A percentile compares a stretch with the other conserved stretches of the same genome.
Conservation (phyloP, 2,113 vertebrate genomes). For the Brachyhypopomus occidentalis region DNA sequence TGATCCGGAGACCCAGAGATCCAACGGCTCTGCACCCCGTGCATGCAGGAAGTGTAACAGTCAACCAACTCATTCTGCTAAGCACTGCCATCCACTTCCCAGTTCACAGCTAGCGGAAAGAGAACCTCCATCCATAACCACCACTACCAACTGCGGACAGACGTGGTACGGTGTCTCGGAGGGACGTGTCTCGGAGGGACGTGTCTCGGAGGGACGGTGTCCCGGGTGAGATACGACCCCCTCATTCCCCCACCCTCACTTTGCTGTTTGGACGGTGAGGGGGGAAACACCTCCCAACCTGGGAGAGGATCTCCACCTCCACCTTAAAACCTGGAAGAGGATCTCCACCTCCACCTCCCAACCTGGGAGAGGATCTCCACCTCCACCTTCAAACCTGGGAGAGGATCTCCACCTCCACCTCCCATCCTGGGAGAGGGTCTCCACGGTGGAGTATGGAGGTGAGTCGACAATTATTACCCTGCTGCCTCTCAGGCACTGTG, state of each 20-base stretch:
- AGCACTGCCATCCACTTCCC: neutral
- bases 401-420: too few relatives aligned
- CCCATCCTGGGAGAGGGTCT: too few relatives aligned
- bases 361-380: too few relatives aligned
- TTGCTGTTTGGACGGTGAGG: constrained; percentile 62
- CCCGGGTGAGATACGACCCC: constrained; percentile 47
- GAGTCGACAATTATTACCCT: constrained; percentile 9
- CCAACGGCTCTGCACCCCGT: constrained; percentile 32
- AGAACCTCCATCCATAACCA: constrained; percentile 26
- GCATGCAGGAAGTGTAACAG: constrained; percentile 58
- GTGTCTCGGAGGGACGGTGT: too few relatives aligned
- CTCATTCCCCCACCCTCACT: neutral
- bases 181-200: too few relatives aligned
- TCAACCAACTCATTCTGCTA: constrained; percentile 46
- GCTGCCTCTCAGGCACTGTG: neutral
- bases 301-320: constrained; percentile 57
- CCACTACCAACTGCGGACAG: too few relatives aligned
- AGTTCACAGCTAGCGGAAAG: constrained; percentile 31
- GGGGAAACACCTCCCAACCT: constrained; percentile 64
- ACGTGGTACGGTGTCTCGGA: too few relatives aligned
- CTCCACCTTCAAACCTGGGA: too few relatives aligned
- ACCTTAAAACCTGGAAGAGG: neutral
- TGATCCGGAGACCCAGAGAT: constrained; percentile 16
- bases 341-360: too few relatives aligned
- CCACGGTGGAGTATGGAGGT: constrained; percentile 8